Conservation (phyloP, 2,888 invertebrate species). For the Frankliniella fusca region DNA sequence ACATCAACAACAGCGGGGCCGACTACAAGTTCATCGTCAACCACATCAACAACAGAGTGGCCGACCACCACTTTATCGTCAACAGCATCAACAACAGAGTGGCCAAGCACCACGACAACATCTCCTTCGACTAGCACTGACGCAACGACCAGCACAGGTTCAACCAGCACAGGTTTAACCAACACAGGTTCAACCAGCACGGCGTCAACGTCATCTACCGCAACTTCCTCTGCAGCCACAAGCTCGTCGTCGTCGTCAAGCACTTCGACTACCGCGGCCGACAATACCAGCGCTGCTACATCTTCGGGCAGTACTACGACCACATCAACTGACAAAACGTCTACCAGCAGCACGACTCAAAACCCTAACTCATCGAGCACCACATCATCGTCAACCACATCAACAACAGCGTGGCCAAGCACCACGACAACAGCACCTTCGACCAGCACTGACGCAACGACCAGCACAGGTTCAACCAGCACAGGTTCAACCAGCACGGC, state of each 20-base stretch:
- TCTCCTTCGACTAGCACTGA: neutral
- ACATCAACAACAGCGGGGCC: neutral
- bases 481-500: neutral
- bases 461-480: too few species aligned
- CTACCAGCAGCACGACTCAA: too few species aligned
- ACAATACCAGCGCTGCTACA: neutral
- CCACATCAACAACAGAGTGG: neutral
- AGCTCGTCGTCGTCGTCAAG: neutral
- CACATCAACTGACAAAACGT: too few species aligned
- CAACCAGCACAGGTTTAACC: too few species aligned
- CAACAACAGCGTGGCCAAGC: neutral
- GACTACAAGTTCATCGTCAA: too few species aligned
- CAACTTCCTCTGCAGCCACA: neutral
- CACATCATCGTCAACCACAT: neutral
- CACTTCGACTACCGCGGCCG: neutral
- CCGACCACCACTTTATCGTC: neutral
- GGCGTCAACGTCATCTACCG: neutral
- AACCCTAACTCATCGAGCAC: too few species aligned
- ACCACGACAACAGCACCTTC: neutral
- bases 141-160: too few species aligned
- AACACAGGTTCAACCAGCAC: too few species aligned
- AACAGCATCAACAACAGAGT: neutral
- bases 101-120: neutral
- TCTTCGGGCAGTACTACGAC: neutral
- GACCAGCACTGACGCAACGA: neutral